Percentiles rank a stretch among this genome's conserved stretches.
These are phyloP conservation scores for Leptonema lineaticorne DNA, from an alignment of 1,140 invertebrate genomes.

Conservation along the genomic window DNA sequence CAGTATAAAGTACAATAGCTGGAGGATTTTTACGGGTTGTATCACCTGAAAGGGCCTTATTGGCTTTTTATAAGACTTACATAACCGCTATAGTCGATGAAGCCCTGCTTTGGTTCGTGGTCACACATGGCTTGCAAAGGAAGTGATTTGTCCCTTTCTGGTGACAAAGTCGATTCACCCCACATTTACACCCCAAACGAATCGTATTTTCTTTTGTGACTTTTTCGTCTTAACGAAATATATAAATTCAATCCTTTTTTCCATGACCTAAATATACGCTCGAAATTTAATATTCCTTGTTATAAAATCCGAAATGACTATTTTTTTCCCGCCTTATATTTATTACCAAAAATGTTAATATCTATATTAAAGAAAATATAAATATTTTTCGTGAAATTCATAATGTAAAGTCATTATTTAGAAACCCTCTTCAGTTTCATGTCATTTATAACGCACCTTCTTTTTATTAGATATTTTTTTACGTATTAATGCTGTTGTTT, in stretches of 20 bases:
- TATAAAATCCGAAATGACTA: too few relatives aligned
- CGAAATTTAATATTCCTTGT: background rate
- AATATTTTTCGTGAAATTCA: too few relatives aligned
- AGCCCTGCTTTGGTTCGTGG: slow-evolving; percentile 19
- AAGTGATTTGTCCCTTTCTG: slow-evolving; percentile 5
- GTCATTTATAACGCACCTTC: too few relatives aligned
- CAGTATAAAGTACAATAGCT: background rate
- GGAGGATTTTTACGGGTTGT: slow-evolving; percentile 25
- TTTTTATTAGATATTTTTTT: too few relatives aligned
- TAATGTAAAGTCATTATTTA: too few relatives aligned
- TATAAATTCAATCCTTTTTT: background rate
- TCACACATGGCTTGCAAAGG: slow-evolving; percentile 14
- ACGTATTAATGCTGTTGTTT: too few relatives aligned
- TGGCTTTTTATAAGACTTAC: slow-evolving; percentile 10
- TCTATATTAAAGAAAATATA: too few relatives aligned
- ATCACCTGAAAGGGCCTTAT: slow-evolving; percentile 24
- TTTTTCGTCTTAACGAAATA: too few relatives aligned
- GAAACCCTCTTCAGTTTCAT: too few relatives aligned
- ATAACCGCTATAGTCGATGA: background rate
- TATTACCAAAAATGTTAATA: too few relatives aligned
- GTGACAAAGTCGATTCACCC: background rate
- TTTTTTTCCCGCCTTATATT: too few relatives aligned
- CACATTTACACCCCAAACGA: background rate
- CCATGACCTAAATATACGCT: background rate
- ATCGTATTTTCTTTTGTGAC: background rate